Conservation (phyloP, 1,140 invertebrate genomes). For the Drosophila burlai region DNA sequence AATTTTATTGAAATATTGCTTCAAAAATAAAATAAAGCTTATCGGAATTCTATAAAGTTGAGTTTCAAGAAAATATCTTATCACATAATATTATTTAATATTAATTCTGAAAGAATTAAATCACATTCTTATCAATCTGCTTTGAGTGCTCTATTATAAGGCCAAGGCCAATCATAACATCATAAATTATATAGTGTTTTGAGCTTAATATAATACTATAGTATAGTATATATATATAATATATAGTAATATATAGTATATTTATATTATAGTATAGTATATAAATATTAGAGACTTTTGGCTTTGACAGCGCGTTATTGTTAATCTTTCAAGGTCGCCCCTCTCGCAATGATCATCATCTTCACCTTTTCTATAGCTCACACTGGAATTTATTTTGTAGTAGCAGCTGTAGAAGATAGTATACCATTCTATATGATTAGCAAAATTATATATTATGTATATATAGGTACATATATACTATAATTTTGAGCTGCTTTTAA, state of each 20-base stretch:
- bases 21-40: not conserved
- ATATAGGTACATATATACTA: too few species aligned
- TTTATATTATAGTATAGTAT: too few species aligned
- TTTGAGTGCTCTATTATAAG: not conserved
- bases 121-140: not conserved
- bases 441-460: not conserved
- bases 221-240: too few species aligned
- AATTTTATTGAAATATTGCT: not conserved
- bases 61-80: not conserved
- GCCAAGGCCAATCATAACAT: not conserved
- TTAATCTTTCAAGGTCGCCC: slow-evolving; percentile 6
- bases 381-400: not conserved
- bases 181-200: not conserved
- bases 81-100: too few species aligned
- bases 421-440: not conserved
- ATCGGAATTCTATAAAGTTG: not conserved
- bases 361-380: not conserved
- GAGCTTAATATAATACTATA: not conserved
- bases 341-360: not conserved
- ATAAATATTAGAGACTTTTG: not conserved
- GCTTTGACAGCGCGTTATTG: not conserved
- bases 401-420: not conserved
- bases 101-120: too few species aligned
- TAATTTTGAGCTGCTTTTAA: not conserved
- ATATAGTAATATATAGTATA: too few species aligned